phyloP scores from a whole-genome alignment of 2,888 invertebrate species.

The Napeogenes sylphis region DNA sequence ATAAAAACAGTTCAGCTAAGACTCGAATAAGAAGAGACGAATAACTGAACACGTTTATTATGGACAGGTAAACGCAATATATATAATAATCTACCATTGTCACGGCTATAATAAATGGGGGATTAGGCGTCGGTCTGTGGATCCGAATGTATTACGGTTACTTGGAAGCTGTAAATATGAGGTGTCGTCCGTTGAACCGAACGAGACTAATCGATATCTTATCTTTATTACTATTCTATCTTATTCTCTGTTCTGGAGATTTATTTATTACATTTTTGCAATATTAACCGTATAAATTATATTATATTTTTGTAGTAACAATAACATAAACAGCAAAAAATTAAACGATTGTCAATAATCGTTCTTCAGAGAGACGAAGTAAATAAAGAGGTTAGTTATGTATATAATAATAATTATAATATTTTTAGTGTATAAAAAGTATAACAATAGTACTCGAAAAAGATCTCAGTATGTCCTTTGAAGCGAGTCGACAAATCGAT shows the following conservation, averaged over 20 bases:
- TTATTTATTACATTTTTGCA: too few relatives aligned
- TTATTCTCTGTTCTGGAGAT: neutral
- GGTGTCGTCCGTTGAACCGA: constrained; percentile 51
- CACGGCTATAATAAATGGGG: constrained; percentile 27
- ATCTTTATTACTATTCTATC: constrained; percentile 45
- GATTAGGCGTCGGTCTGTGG: constrained; percentile 26
- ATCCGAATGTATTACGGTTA: constrained; percentile 11
- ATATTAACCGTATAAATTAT: too few relatives aligned
- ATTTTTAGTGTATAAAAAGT: too few relatives aligned
- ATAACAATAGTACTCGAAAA: too few relatives aligned
- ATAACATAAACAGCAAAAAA: too few relatives aligned
- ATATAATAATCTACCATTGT: constrained; percentile 12
- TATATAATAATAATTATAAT: too few relatives aligned
- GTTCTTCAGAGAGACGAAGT: too few relatives aligned
- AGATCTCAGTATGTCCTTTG: neutral
- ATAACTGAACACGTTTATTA: neutral
- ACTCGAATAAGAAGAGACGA: neutral
- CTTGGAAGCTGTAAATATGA: constrained; percentile 30
- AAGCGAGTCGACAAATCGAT: neutral
- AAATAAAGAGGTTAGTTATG: too few relatives aligned
- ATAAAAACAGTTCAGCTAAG: too few relatives aligned
- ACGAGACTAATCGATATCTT: constrained; percentile 56
- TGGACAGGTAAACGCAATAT: neutral
- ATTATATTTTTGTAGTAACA: too few relatives aligned
- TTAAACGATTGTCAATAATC: too few relatives aligned